Evolutionary conservation across 2,888 invertebrate genomes (phyloP).

Genomic region (Hymenopus coronatus): DNA sequence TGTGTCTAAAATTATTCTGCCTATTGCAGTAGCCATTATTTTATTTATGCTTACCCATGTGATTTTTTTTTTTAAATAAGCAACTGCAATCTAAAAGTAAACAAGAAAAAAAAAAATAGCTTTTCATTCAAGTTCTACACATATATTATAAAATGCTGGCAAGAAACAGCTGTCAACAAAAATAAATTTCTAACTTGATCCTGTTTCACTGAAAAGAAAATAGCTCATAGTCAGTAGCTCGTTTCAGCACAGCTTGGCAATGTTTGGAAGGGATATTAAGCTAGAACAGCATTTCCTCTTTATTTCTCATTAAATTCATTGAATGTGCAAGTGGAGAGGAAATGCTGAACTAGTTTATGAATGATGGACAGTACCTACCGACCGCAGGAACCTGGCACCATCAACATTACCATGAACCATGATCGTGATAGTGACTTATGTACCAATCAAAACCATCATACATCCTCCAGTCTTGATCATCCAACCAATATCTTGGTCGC

Average conservation of each 20-base stretch:
- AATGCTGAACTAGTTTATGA: constrained; percentile 7
- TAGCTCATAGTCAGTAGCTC: background rate
- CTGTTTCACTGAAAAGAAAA: background rate
- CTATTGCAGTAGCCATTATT: too few species aligned
- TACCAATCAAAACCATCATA: constrained; percentile 23
- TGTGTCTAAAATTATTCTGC: too few species aligned
- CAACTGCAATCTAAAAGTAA: too few species aligned
- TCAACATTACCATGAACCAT: constrained; percentile 21
- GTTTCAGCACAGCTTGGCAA: background rate
- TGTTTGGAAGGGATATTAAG: background rate
- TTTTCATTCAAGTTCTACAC: background rate
- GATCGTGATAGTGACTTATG: constrained; percentile 5
- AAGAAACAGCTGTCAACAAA: background rate
- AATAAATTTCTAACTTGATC: background rate
- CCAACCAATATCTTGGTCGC: constrained; percentile 13
- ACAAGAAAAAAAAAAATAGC: too few species aligned
- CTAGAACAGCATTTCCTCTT: background rate
- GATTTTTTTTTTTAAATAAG: too few species aligned
- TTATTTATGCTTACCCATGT: too few species aligned
- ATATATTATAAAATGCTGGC: background rate
- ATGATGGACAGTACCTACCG: constrained; percentile 19
- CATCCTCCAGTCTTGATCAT: constrained; percentile 25
- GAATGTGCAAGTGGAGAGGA: background rate
- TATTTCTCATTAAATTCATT: background rate
- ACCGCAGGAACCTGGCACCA: constrained; percentile 15